Base-by-base conservation (phyloP, 2,888 invertebrate species). In the Diplolepis rosae region DNA sequence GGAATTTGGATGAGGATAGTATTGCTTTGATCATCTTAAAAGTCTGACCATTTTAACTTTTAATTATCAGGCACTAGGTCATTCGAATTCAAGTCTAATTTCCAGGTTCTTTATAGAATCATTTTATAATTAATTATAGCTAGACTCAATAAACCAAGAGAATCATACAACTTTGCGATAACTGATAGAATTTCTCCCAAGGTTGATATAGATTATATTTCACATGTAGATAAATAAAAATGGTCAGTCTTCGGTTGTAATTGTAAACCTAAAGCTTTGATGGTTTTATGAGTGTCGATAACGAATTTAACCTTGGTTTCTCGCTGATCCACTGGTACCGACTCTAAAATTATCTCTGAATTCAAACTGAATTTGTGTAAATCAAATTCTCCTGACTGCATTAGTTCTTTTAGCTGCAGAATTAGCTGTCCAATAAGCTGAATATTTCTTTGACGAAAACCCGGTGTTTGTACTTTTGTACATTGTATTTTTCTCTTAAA, bases 111-210 rank as follows among this genome's bases (percentile, higher is more conserved):
- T 27, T 72, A 48, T 48, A 69, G 54, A 3, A 69, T 65, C 2
- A 56, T 24, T 15, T 69, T 66, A 0, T 65, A 48, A n/a, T 1
- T n/a, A 6, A 45, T 52, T 0, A 72, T 22, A 24, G 66, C 66
- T 45, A 67, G 71, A 0, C 65, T 48, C 5, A 71, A 39, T 11
- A 67, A 2, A 1, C 65, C 67, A 15, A 74, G 52, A n/a, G 66
- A 69, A 18, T 74, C 66, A 42, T 66, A 66, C 15, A 69, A 6
- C 11, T 61, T 61, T 0, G 22, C n/a, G 18, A 71, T 74, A n/a
- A 61, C 52, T 13, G 71, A 68, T n/a, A 68, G 39, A 13, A 73
- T 68, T 42, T 52, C 27, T 68, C 71, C 68, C 22, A 71, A 71
- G 2, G 68, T 69, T 7, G 5, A 68, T 24, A 50, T 50, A n/a